phyloP scores from a whole-genome alignment of 2,888 invertebrate species.

The Tenodera sinensis region DNA sequence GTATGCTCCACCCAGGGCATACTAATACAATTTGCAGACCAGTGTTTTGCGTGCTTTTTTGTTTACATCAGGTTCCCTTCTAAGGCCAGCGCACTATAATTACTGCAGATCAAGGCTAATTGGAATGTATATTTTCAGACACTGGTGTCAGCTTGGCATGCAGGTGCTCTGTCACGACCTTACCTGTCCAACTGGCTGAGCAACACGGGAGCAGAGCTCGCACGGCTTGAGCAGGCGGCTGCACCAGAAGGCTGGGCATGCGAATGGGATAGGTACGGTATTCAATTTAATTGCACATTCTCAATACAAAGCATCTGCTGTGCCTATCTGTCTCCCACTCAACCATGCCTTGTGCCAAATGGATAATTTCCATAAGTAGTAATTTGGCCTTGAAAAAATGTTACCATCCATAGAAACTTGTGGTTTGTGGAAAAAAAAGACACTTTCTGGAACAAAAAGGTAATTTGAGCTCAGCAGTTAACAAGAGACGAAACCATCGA shows the following conservation, averaged over 20 bases:
- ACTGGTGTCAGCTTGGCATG: slow-evolving; percentile 59
- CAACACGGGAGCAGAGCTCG: slow-evolving; percentile 56
- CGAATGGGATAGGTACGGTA: slow-evolving; percentile 70
- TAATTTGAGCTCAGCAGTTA: slow-evolving; percentile 1
- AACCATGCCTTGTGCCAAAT: background rate
- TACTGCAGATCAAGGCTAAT: too few species aligned
- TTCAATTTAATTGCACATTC: slow-evolving; percentile 31
- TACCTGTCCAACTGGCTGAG: slow-evolving; percentile 61
- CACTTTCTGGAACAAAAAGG: background rate
- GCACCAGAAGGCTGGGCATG: slow-evolving; percentile 66
- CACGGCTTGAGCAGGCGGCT: slow-evolving; percentile 60
- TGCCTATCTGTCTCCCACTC: slow-evolving; percentile 12
- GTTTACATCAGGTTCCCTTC: too few species aligned
- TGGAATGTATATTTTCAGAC: slow-evolving; percentile 48
- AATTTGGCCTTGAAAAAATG: background rate
- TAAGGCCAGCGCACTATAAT: too few species aligned
- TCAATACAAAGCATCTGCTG: background rate
- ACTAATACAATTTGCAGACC: too few species aligned
- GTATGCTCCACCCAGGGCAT: too few species aligned
- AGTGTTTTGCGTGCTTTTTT: too few species aligned
- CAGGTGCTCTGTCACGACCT: slow-evolving; percentile 53
- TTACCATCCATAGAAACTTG: background rate
- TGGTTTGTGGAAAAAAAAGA: background rate
- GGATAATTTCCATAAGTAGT: background rate
- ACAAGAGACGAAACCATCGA: background rate